These are phyloP conservation scores for Dreissena rostriformis DNA, from an alignment of 1,140 invertebrate species.

Conservation along the genomic window DNA sequence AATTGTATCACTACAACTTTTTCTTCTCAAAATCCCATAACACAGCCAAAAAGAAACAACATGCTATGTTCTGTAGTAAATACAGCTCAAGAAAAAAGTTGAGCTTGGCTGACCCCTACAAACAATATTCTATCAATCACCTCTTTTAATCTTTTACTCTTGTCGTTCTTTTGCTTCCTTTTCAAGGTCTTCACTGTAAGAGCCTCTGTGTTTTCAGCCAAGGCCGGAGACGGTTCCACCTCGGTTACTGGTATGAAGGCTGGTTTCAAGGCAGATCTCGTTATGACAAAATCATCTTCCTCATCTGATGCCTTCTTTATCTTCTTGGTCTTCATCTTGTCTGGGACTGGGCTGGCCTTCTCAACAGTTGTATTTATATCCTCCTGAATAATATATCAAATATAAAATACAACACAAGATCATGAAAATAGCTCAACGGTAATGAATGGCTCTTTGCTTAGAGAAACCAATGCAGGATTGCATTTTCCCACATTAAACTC, in stretches of 20 bases:
- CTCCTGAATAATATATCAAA: constrained; percentile 9
- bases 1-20: too few relatives aligned
- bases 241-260: not conserved
- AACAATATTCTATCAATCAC: constrained; percentile 1
- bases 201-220: constrained; percentile 38
- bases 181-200: constrained; percentile 39
- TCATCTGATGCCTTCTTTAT: constrained; percentile 15
- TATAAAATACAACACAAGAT: too few relatives aligned
- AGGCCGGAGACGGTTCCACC: not conserved
- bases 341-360: not conserved
- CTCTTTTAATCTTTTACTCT: constrained; percentile 43
- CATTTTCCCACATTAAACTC: too few relatives aligned
- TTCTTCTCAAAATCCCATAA: too few relatives aligned
- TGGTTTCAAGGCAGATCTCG: constrained; percentile 13
- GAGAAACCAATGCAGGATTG: too few relatives aligned
- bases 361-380: constrained; percentile 41
- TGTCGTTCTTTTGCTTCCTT: constrained; percentile 51
- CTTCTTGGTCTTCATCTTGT: constrained; percentile 43
- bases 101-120: too few relatives aligned
- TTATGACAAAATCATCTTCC: constrained; percentile 7
- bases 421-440: too few relatives aligned
- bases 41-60: too few relatives aligned
- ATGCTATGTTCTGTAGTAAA: too few relatives aligned
- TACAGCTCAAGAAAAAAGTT: too few relatives aligned
- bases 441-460: too few relatives aligned